These are phyloP conservation scores for Tragopan temminckii DNA, from an alignment of 2,797 vertebrate genomes.

Conservation along the genomic window DNA sequence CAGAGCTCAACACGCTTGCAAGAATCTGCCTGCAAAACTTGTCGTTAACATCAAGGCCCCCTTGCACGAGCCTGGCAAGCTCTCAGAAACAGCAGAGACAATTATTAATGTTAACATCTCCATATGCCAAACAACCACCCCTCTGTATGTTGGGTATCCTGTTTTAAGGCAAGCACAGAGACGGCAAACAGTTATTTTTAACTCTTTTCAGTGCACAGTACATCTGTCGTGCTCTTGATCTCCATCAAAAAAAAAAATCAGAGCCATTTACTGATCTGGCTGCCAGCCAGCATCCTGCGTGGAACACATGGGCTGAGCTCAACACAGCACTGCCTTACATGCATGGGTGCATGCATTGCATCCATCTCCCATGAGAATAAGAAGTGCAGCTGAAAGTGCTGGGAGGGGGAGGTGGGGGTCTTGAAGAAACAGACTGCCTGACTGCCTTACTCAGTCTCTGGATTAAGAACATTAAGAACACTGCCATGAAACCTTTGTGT, in stretches of 20 bases:
- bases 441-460: neutral
- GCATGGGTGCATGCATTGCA: constrained; percentile 12
- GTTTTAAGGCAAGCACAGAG: constrained; percentile 47
- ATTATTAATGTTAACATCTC: constrained; percentile 9
- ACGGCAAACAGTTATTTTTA: constrained; percentile 69
- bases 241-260: constrained; percentile 65
- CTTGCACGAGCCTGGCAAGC: constrained; percentile 5
- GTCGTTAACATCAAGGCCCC: constrained; percentile 12
- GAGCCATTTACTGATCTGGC: constrained; percentile 73
- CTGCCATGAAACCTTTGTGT: neutral
- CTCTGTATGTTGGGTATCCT: neutral
- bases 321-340: constrained; percentile 30
- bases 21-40: neutral
- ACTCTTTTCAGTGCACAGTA: constrained; percentile 64
- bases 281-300: constrained; percentile 49
- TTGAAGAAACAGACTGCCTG: neutral
- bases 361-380: constrained; percentile 21
- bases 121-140: constrained; percentile 34
- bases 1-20: neutral
- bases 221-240: constrained; percentile 71
- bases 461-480: neutral
- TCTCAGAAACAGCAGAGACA: neutral
- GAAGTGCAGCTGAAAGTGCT: neutral
- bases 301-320: constrained; percentile 64
- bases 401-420: neutral